These are phyloP conservation scores for Pogoniulus pusillus DNA, from an alignment of 2,797 vertebrate genomes.

Conservation along the genomic window DNA sequence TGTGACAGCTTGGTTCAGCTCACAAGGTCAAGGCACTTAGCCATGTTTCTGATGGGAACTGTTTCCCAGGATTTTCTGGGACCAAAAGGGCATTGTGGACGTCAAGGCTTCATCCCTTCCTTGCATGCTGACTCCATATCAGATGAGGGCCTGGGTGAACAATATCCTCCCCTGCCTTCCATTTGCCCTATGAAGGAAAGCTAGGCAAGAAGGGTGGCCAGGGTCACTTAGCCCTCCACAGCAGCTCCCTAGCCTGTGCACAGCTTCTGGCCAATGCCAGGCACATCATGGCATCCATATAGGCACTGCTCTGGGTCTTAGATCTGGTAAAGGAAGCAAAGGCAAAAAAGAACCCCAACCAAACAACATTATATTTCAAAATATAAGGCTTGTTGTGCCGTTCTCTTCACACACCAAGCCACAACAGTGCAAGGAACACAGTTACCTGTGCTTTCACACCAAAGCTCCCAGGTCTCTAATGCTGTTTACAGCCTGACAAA, in stretches of 20 bases:
- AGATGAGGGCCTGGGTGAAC: neutral
- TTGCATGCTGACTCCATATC: rapidly evolving
- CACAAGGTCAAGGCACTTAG: neutral
- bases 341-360: neutral
- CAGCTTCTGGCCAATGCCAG: neutral
- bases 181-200: neutral
- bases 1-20: neutral
- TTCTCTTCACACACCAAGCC: neutral
- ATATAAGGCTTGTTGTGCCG: neutral
- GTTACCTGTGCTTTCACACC: neutral
- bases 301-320: neutral
- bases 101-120: neutral
- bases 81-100: neutral
- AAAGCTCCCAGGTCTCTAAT: neutral
- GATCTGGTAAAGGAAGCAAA: neutral
- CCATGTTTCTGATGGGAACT: neutral
- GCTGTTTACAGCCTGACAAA: neutral
- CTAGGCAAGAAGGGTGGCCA: neutral
- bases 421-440: rapidly evolving
- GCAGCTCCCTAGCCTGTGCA: neutral
- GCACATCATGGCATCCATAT: neutral
- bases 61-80: neutral
- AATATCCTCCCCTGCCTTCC: neutral
- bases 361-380: neutral
- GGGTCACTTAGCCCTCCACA: neutral